A percentile compares a stretch with the other conserved stretches of the same genome.
phyloP scores from a whole-genome alignment of 2,888 invertebrate species.

The Trypoxylon attenuatum region DNA sequence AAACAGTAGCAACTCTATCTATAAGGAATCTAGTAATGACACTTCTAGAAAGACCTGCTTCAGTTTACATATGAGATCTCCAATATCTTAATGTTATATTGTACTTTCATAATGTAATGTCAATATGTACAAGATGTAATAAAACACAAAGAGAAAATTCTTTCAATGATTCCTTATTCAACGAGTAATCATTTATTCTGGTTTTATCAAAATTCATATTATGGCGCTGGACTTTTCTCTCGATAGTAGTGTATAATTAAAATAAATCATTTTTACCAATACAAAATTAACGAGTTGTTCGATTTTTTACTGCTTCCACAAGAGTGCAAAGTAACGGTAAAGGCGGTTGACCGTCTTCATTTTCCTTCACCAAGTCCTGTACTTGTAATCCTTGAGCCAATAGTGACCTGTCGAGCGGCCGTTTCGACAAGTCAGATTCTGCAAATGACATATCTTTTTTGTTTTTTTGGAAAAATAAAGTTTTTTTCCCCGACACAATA shows the following conservation, averaged over 20 bases:
- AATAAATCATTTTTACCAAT: background rate
- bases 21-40: slow-evolving; percentile 43
- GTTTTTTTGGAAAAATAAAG: background rate
- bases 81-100: slow-evolving; percentile 58
- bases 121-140: slow-evolving; percentile 63
- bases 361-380: no score
- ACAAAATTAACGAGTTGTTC: slow-evolving; percentile 43
- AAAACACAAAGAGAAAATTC: slow-evolving; percentile 64
- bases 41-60: slow-evolving; percentile 42
- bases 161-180: slow-evolving; percentile 45
- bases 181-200: background rate
- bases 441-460: slow-evolving; percentile 35
- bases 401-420: slow-evolving; percentile 64
- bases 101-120: slow-evolving; percentile 69
- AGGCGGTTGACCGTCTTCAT: slow-evolving; percentile 76
- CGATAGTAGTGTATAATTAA: background rate
- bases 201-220: slow-evolving; percentile 17
- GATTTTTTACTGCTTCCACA: slow-evolving; percentile 76
- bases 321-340: slow-evolving; percentile 77
- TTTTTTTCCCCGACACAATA: background rate
- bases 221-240: no score
- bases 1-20: slow-evolving; percentile 42
- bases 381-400: slow-evolving; percentile 74
- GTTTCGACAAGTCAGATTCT: slow-evolving; percentile 69
- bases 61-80: slow-evolving; percentile 44